Conservation (phyloP, 2,888 invertebrate genomes). For the Cephus nigrinus region DNA sequence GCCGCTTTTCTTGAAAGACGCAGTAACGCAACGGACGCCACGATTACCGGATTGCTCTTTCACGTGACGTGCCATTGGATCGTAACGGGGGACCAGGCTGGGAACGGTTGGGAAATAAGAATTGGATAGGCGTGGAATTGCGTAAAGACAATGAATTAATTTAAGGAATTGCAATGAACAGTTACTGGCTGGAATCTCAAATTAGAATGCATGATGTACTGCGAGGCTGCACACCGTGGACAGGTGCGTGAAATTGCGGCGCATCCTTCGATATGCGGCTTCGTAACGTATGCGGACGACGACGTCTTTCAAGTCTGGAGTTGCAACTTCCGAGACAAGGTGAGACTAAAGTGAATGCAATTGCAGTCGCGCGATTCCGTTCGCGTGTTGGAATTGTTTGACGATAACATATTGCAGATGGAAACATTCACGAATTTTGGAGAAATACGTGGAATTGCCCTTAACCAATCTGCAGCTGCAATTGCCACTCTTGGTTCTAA, state of each 20-base stretch:
- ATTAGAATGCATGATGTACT: constrained; percentile 36
- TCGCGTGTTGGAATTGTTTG: background rate
- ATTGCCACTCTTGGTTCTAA: constrained; percentile 32
- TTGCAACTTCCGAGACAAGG: constrained; percentile 38
- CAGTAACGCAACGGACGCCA: constrained; percentile 27
- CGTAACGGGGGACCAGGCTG: constrained; percentile 42
- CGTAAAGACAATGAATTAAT: background rate
- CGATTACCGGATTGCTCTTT: constrained; percentile 39
- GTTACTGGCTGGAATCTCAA: constrained; percentile 37
- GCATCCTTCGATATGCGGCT: constrained; percentile 46
- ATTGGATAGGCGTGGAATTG: background rate
- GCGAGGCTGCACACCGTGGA: constrained; percentile 27
- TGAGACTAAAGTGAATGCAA: background rate
- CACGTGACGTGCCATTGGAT: constrained; percentile 39
- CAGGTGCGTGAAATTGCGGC: constrained; percentile 24
- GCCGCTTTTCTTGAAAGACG: constrained; percentile 31
- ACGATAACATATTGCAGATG: constrained; percentile 12
- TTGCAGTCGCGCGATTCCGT: background rate
- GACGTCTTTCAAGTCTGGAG: constrained; percentile 45
- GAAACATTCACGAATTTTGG: constrained; percentile 36
- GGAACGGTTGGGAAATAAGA: constrained; percentile 28
- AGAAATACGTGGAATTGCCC: constrained; percentile 27
- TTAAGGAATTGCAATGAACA: constrained; percentile 4
- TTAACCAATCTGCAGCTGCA: constrained; percentile 29
- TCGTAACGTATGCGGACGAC: constrained; percentile 34